Conservation (phyloP, 2,113 vertebrate genomes). For the Seriola aureovittata region DNA sequence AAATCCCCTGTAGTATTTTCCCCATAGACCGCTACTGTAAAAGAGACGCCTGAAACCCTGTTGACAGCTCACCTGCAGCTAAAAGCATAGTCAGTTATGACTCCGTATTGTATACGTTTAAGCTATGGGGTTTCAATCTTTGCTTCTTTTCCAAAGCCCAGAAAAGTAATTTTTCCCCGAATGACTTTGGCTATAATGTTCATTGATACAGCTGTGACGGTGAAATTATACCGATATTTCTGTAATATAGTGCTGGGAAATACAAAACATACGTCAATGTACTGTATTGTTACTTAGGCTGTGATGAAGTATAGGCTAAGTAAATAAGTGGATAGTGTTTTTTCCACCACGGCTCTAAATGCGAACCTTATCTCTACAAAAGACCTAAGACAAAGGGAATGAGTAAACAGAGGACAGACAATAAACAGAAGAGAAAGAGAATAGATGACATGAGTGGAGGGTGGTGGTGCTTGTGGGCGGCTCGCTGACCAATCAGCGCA, state of each 20-base stretch:
- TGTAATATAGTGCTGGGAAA: background rate
- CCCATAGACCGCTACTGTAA: too few species aligned
- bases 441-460: background rate
- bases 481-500: constrained; percentile 54
- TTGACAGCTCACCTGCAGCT: too few species aligned
- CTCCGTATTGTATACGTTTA: too few species aligned
- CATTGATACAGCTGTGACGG: too few species aligned
- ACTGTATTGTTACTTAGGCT: background rate
- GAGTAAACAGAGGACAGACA: background rate
- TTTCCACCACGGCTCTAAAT: background rate
- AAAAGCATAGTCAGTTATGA: too few species aligned
- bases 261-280: background rate
- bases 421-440: background rate
- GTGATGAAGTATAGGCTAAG: too few species aligned
- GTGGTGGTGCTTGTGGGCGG: background rate
- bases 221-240: background rate
- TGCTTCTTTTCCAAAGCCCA: too few species aligned
- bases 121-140: too few species aligned
- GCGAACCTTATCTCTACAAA: background rate
- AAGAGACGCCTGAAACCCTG: too few species aligned
- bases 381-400: background rate
- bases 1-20: too few species aligned
- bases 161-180: too few species aligned
- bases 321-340: background rate
- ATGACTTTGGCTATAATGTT: too few species aligned